These are phyloP conservation scores for Gambusia yucatana DNA, from an alignment of 2,797 vertebrate species.

Conservation along the genomic window DNA sequence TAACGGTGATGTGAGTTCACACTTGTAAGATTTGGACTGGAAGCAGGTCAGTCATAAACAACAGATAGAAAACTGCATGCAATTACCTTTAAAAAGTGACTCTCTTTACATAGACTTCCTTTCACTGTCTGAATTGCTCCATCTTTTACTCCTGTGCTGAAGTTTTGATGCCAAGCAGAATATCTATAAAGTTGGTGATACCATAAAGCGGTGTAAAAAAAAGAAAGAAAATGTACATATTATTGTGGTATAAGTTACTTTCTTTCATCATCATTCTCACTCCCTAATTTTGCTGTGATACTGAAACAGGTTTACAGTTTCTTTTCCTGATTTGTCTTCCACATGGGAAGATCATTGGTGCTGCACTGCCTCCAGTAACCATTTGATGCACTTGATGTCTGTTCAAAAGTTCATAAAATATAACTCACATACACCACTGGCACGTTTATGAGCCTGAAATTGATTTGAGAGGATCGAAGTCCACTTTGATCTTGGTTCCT, in stretches of 20 bases:
- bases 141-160: constrained; percentile 12
- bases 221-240: neutral
- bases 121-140: constrained; percentile 27
- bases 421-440: neutral
- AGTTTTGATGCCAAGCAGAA: constrained; percentile 26
- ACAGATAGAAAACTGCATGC: constrained; percentile 15
- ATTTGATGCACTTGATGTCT: neutral
- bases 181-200: neutral
- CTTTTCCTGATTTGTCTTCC: neutral
- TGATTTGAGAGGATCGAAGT: neutral
- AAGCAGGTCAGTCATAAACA: constrained; percentile 36
- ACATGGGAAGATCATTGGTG: neutral
- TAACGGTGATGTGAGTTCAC: constrained; percentile 47
- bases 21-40: constrained; percentile 30
- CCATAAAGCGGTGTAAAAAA: neutral
- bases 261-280: neutral
- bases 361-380: neutral
- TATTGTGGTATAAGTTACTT: neutral
- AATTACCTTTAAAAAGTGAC: constrained; percentile 37
- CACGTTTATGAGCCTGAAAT: neutral
- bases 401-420: neutral
- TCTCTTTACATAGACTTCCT: constrained; percentile 25
- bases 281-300: neutral
- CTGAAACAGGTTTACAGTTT: neutral
- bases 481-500: neutral